Base-by-base conservation (phyloP, 2,797 vertebrate species). In the Sphenodon punctatus region DNA sequence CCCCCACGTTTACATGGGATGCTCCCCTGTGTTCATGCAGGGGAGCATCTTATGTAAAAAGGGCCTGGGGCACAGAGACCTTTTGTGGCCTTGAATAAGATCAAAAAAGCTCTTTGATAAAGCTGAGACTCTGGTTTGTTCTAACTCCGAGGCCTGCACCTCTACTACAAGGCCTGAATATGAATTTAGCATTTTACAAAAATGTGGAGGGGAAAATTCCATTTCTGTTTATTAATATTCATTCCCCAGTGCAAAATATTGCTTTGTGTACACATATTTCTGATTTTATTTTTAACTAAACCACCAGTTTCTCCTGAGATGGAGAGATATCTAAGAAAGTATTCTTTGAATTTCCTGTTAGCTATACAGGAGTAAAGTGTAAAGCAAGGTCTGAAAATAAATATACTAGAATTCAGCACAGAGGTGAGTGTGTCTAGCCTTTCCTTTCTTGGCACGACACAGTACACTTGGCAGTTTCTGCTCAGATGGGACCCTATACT, bases 161-260 rank as follows among this genome's bases (percentile, higher is more conserved):
- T 34, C 51, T 6, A 32, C 6, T 23, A 16, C 27, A 32, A 20
- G 19, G 43, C 41, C 0, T 56, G 30, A 72, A 38, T 60, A 41
- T 1, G 1, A 15, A 56, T 70, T 53, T 10, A 39, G 20, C 5
- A 2, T 71, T 84, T 76, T 74, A 22, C 46, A 77, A 61, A 65
- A 76, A 27, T 5, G 7, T 60, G 5, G 3, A 11, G 58, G 15
- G 48, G 48, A 63, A 78, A 79, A 12, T n/a, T 19, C 80, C 17
- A 75, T 38, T 79, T 42, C 27, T 72, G 8, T 83, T 75, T 67
- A 6, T 49, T 36, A 78, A 60, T 63, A 70, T 69, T 85, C 41
- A 55, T 4, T 10, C 8, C 20, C 16, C 23, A 8, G 42, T 53
- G 17, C 23, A 45, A 73, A 80, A 25, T 59, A 2, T 14, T 55